Conservation (phyloP, 2,888 invertebrate genomes). For the Ennomos quercinarius region DNA sequence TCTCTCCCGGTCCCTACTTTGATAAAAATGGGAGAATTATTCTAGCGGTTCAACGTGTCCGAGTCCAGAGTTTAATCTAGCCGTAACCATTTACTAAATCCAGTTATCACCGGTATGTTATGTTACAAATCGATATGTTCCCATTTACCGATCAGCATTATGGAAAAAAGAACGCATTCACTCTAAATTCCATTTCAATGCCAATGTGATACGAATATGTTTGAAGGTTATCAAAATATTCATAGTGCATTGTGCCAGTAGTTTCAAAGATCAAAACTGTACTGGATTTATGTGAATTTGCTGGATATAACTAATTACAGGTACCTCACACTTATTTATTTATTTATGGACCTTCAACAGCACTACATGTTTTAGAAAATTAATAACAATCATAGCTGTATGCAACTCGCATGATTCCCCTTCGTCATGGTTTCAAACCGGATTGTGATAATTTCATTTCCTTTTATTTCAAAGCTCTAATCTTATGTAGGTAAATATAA, state of each 20-base stretch:
- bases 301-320: too few relatives aligned
- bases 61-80: conserved; percentile 1
- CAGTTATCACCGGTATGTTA: neutral
- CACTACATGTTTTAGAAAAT: too few relatives aligned
- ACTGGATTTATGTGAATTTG: too few relatives aligned
- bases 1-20: conserved; percentile 7
- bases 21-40: conserved; percentile 9
- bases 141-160: neutral
- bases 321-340: too few relatives aligned
- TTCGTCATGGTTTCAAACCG: conserved; percentile 1
- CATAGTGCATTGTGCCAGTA: neutral
- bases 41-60: conserved; percentile 6
- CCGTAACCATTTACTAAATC: conserved; percentile 6
- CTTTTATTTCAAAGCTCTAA: too few relatives aligned
- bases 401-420: neutral
- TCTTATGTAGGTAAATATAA: too few relatives aligned
- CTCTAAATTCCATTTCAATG: conserved; percentile 1
- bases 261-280: neutral
- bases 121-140: neutral
- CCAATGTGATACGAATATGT: conserved; percentile 4
- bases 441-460: too few relatives aligned
- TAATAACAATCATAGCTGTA: too few relatives aligned
- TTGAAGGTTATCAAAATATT: too few relatives aligned
- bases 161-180: conserved; percentile 3
- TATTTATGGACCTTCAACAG: too few relatives aligned